Percentiles rank a stretch among this genome's conserved stretches.
phyloP scores from a whole-genome alignment of 2,888 invertebrate species.

The Erynnis tages region DNA sequence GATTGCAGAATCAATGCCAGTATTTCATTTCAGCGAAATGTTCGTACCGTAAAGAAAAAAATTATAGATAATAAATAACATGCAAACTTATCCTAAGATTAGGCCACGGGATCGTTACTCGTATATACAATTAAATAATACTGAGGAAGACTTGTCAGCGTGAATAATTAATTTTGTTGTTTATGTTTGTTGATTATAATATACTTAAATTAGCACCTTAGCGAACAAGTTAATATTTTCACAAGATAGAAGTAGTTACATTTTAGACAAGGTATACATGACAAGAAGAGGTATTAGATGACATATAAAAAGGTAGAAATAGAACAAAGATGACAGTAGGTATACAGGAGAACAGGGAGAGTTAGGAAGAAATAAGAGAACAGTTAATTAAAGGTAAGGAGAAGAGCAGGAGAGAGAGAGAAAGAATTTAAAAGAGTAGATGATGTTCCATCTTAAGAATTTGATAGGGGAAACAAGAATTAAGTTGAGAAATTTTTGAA shows the following conservation, averaged over 20 bases:
- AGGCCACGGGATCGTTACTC: conserved; percentile 2
- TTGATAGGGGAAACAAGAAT: neutral
- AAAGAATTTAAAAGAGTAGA: too few relatives aligned
- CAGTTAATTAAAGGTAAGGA: too few relatives aligned
- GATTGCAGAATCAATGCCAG: conserved; percentile 2
- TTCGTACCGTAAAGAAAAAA: too few relatives aligned
- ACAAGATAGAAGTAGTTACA: neutral
- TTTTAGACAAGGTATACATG: neutral
- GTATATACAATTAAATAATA: conserved; percentile 21
- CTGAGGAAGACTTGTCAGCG: conserved; percentile 23
- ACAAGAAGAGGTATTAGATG: neutral
- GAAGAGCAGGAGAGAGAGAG: too few relatives aligned
- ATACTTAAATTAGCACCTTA: conserved; percentile 24
- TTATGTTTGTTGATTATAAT: conserved; percentile 7
- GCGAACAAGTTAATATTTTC: conserved; percentile 11
- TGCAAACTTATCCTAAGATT: conserved; percentile 11
- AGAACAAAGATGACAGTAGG: neutral
- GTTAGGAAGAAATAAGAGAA: too few relatives aligned
- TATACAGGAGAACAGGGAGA: too few relatives aligned
- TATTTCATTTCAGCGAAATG: too few relatives aligned
- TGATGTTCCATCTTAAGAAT: neutral
- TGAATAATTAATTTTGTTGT: conserved; percentile 20
- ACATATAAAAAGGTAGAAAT: neutral
- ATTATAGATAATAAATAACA: neutral
- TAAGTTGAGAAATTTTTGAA: neutral